A percentile compares a stretch with the other conserved stretches of the same genome.
Evolutionary conservation across 1,140 invertebrate species (phyloP).

Genomic region (Venustaconcha ellipsiformis): DNA sequence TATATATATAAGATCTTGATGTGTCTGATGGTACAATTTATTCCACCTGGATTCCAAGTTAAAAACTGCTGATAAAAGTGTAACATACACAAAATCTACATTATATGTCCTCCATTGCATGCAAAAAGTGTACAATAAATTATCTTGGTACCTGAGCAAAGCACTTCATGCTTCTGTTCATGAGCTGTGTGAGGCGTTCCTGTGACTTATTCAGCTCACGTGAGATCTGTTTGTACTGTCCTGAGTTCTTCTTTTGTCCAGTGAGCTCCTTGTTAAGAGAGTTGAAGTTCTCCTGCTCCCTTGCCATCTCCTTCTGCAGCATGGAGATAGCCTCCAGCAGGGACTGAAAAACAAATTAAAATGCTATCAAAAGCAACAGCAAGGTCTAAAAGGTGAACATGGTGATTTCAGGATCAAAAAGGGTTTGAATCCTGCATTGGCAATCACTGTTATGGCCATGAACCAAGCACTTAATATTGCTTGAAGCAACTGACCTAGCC

Average conservation of each 20-base stretch:
- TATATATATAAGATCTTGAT: no score
- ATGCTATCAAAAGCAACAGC: background rate
- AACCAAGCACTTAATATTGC: background rate
- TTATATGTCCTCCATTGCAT: no score
- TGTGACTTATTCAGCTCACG: slow-evolving; percentile 56
- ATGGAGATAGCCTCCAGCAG: slow-evolving; percentile 54
- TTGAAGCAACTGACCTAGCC: background rate
- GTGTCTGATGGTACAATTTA: no score
- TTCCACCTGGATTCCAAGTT: no score
- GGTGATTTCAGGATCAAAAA: background rate
- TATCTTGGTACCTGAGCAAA: slow-evolving; percentile 52
- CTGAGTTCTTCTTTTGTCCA: slow-evolving; percentile 47
- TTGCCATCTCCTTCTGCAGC: slow-evolving; percentile 58
- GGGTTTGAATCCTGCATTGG: background rate
- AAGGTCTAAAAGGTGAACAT: background rate
- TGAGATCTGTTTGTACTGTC: slow-evolving; percentile 58
- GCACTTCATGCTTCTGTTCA: slow-evolving; percentile 63
- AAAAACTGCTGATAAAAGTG: no score
- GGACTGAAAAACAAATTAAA: slow-evolving; percentile 35
- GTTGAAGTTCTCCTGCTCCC: slow-evolving; percentile 60
- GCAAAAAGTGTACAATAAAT: no score
- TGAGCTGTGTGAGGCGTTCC: slow-evolving; percentile 47
- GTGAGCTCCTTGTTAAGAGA: slow-evolving; percentile 42
- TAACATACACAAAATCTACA: no score
- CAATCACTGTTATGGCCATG: background rate